Percentiles rank a stretch among this genome's conserved stretches.
These are phyloP conservation scores for Hipposideros larvatus DNA, from an alignment of 2,797 vertebrate genomes.

Conservation along the genomic window DNA sequence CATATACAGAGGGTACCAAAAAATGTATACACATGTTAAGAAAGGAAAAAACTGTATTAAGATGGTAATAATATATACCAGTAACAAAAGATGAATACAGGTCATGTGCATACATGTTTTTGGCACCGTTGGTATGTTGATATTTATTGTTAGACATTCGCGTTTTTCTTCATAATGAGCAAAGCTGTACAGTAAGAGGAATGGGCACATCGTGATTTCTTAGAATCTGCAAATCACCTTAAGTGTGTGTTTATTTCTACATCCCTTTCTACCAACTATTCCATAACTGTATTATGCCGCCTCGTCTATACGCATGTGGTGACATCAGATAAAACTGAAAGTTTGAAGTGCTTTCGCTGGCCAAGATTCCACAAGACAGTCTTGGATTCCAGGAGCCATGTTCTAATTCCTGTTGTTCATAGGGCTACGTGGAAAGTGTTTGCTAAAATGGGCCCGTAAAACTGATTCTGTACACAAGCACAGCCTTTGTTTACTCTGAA, in stretches of 20 bases:
- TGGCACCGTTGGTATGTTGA: background rate
- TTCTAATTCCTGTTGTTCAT: background rate
- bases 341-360: background rate
- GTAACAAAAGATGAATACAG: no score
- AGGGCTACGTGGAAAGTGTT: background rate
- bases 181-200: background rate
- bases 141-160: constrained; percentile 11
- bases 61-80: no score
- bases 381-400: background rate
- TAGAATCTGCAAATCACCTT: background rate
- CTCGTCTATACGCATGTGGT: background rate
- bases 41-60: no score
- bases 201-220: background rate
- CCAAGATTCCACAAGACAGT: background rate
- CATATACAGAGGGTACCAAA: no score
- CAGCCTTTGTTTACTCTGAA: constrained; percentile 74
- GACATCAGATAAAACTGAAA: background rate
- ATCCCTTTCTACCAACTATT: background rate
- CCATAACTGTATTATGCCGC: background rate
- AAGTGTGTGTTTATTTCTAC: background rate
- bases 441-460: constrained; percentile 58
- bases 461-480: constrained; percentile 59
- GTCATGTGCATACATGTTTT: no score
- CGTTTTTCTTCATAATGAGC: background rate
- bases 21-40: no score